Evolutionary conservation across 2,888 invertebrate genomes (phyloP), one percentile per base, ranked within the genome.

Genomic region (Itoplectis maculator): DNA sequence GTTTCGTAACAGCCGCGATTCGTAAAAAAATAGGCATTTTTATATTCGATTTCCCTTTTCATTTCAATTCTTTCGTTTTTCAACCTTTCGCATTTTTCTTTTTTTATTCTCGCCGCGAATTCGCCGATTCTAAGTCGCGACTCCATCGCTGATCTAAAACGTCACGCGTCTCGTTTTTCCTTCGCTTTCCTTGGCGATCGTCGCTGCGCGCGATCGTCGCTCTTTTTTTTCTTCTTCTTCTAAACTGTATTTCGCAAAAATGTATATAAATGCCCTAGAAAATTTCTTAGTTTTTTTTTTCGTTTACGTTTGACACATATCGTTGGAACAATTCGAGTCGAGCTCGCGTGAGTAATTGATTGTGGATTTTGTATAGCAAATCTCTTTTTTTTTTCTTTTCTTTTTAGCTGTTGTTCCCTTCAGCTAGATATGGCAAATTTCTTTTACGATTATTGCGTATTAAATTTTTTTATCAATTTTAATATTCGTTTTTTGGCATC

Each of bases 1-100:
- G 82, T 80, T 86, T 86, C 79, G 73, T 81, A 65, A 65, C 49
- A 68, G 86, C 85, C 89, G 86, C 89, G 68, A 75, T 79, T 85
- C 75, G 85, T 87, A 88, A 88, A 89, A 90, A 90, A 90, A 89
- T 90, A 90, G 88, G 87, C 86, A 86, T 85, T 84, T 88, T 87
- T 82, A 84, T 86, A 87, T 88, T 89, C 88, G 87, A 87, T 88
- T 87, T 88, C 86, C 84, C 56, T 61, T 54, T 29, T 49, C 47
- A 11, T 45, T 59, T 59, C 13, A n/a, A n/a, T n/a, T 59, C 47
- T 84, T 87, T 83, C 84, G 86, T 87, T 68, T 42, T 61, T 76
- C 76, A 68, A 13, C 68, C 45, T 40, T 29, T 40, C 63, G 18
- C 9, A 37, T 69, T 4, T 37, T 35, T 18, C 54, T 45, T 66